These are phyloP conservation scores for Cisticola juncidis DNA, from an alignment of 2,113 vertebrate species.

Conservation along the genomic window DNA sequence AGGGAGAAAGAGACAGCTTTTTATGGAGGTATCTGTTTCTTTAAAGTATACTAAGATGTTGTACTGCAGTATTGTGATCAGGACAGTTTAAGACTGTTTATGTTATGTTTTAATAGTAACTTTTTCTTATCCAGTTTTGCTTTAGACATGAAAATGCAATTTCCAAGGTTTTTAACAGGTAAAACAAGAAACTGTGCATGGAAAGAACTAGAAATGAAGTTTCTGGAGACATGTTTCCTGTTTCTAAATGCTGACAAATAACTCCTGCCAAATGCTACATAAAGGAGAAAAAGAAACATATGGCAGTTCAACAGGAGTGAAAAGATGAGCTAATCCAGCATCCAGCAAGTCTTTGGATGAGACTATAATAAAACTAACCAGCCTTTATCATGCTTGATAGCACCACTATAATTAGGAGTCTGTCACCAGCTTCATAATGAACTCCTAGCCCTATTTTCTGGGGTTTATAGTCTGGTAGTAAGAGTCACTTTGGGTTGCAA, in stretches of 20 bases:
- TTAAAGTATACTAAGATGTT: not conserved
- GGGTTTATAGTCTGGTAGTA: constrained; percentile 33
- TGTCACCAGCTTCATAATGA: constrained; percentile 56
- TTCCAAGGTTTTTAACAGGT: not conserved
- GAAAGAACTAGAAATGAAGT: constrained; percentile 30
- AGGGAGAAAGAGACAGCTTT: not conserved
- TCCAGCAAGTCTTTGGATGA: constrained; percentile 61
- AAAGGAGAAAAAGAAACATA: constrained; percentile 67
- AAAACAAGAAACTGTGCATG: not conserved
- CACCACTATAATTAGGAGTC: constrained; percentile 65
- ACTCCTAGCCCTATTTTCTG: constrained; percentile 48
- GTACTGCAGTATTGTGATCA: not conserved
- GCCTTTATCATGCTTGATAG: constrained; percentile 66
- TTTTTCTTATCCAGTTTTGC: not conserved
- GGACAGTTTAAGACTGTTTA: not conserved
- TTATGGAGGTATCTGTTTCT: constrained; percentile 4
- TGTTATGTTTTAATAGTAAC: not conserved
- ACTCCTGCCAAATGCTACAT: constrained; percentile 54
- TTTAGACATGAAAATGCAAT: not conserved
- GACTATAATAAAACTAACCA: constrained; percentile 61
- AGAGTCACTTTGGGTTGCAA: constrained; percentile 28
- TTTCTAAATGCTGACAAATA: constrained; percentile 58
- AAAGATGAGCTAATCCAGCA: constrained; percentile 66
- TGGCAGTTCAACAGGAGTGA: constrained; percentile 58
- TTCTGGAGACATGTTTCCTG: constrained; percentile 39